Evolutionary conservation across 2,888 invertebrate species (phyloP).

Genomic region (Microplitis manilae): DNA sequence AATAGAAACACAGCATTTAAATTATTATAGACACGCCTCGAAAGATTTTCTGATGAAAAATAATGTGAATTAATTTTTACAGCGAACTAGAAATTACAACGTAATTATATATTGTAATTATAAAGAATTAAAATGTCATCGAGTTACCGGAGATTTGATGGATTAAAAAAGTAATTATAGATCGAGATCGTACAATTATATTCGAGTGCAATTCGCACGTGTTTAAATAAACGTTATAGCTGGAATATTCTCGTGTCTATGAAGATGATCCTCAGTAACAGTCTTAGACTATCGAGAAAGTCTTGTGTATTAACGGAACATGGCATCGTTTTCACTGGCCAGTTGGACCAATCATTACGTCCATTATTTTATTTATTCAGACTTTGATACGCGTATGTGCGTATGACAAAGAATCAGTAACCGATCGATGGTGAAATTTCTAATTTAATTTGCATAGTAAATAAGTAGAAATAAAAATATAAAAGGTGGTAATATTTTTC

Average conservation of each 20-base stretch:
- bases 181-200: background rate
- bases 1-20: too few relatives aligned
- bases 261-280: background rate
- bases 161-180: background rate
- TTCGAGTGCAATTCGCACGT: background rate
- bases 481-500: too few relatives aligned
- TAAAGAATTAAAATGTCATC: background rate
- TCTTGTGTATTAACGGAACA: background rate
- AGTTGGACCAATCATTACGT: background rate
- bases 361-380: background rate
- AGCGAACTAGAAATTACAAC: too few relatives aligned
- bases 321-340: background rate
- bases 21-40: too few relatives aligned
- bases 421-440: background rate
- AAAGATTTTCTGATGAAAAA: too few relatives aligned
- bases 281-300: background rate
- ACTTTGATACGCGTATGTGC: too few relatives aligned
- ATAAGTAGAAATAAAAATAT: background rate
- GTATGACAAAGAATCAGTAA: background rate
- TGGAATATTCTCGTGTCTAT: background rate
- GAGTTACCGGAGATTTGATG: background rate
- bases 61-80: too few relatives aligned
- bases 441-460: background rate
- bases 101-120: background rate
- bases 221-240: background rate